Percentiles rank a stretch among this genome's conserved stretches.
Evolutionary conservation across 2,888 invertebrate species (phyloP).

Genomic region (Lasioglossum figueresi): DNA sequence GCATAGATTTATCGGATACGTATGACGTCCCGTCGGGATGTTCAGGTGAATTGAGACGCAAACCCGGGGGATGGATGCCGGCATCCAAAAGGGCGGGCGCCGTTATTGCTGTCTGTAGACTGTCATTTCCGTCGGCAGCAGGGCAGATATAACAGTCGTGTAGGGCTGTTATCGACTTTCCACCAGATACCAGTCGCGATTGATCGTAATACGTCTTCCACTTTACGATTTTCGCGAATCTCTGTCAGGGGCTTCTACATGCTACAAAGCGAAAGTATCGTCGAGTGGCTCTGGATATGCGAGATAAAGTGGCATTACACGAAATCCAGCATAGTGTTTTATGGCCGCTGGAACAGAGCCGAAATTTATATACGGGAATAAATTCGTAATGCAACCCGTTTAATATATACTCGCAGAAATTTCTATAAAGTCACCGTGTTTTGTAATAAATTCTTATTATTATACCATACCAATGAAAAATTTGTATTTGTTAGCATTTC

Average conservation of each 20-base stretch:
- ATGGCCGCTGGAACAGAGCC: not conserved
- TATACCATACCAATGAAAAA: too few relatives aligned
- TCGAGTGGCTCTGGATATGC: not conserved
- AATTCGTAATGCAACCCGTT: not conserved
- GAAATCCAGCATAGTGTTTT: not conserved
- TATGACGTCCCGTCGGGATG: conserved; percentile 33
- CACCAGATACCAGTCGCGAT: conserved; percentile 42
- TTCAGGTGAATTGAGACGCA: conserved; percentile 40
- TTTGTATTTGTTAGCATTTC: too few relatives aligned
- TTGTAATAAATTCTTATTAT: too few relatives aligned
- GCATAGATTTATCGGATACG: conserved; percentile 34
- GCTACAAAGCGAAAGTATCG: conserved; percentile 7
- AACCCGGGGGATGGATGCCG: not conserved
- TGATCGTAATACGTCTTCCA: conserved; percentile 48
- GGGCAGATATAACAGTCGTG: conserved; percentile 46
- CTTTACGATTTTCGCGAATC: conserved; percentile 26
- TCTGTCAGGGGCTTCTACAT: conserved; percentile 4
- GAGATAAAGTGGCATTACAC: conserved; percentile 16
- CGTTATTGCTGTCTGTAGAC: conserved; percentile 64
- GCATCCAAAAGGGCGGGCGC: conserved; percentile 39
- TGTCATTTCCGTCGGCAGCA: conserved; percentile 59
- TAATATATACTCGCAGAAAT: too few relatives aligned
- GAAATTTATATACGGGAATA: conserved; percentile 1
- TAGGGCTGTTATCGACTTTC: conserved; percentile 59
- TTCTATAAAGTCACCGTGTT: too few relatives aligned